These are phyloP conservation scores for Hylomyscus alleni DNA, from an alignment of 2,797 vertebrate species.

Conservation along the genomic window DNA sequence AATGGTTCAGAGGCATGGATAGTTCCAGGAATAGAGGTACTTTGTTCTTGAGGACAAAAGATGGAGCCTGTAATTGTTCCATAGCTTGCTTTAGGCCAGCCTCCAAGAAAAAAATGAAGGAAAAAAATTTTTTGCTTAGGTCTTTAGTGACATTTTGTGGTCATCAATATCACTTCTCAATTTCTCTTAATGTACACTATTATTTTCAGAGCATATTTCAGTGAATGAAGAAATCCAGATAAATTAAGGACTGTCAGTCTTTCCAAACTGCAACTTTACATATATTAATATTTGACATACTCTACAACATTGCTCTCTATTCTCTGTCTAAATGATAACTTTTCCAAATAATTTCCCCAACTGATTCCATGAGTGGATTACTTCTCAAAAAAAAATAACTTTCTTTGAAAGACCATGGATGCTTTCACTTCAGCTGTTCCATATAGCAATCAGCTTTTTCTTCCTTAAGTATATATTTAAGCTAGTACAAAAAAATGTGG, in stretches of 20 bases:
- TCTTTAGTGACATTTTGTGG: neutral
- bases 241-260: no score
- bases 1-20: neutral
- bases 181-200: no score
- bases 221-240: neutral
- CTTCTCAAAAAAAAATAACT: neutral
- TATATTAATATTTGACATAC: neutral
- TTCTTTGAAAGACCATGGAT: neutral
- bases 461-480: neutral
- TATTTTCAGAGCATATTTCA: neutral
- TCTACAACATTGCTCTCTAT: no score
- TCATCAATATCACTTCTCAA: neutral
- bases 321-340: neutral
- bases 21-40: neutral
- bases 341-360: neutral
- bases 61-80: neutral
- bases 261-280: neutral
- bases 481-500: neutral
- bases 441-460: slow-evolving; percentile 24
- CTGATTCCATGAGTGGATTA: neutral
- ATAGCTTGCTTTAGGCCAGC: neutral
- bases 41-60: no score
- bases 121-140: neutral
- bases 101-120: neutral
- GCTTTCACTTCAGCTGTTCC: slow-evolving; percentile 5